phyloP scores from a whole-genome alignment of 2,797 vertebrate genomes.

The Centroberyx gerrardi region DNA sequence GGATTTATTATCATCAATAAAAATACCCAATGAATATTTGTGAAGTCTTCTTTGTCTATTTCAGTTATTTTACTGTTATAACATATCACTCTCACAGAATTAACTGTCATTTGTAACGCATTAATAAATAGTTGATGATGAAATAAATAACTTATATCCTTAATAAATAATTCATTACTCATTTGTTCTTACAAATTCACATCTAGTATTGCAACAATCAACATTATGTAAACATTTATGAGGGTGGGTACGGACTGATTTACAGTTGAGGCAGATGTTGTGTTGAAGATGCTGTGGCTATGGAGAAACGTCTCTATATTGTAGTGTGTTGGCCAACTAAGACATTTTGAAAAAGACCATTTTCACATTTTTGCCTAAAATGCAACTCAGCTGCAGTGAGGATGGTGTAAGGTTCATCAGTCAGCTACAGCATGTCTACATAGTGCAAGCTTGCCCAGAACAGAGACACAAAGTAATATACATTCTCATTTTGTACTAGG shows the following conservation, averaged over 20 bases:
- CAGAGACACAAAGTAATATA: not conserved
- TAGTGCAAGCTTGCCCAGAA: not conserved
- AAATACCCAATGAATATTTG: not conserved
- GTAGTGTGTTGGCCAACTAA: not conserved
- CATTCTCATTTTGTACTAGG: not conserved
- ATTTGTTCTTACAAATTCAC: conserved; percentile 58
- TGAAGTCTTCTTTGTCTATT: not conserved
- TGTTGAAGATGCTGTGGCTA: conserved; percentile 16
- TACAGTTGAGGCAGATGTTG: conserved; percentile 13
- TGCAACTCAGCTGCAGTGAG: not conserved
- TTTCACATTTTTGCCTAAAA: not conserved
- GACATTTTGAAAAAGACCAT: conserved; percentile 7
- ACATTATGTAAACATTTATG: conserved; percentile 54
- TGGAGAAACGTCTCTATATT: not conserved
- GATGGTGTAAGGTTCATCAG: not conserved
- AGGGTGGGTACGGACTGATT: conserved; percentile 16
- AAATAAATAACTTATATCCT: conserved; percentile 48
- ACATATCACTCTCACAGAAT: not conserved
- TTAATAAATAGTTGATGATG: conserved; percentile 29
- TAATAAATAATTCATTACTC: conserved; percentile 56
- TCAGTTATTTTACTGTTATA: not conserved
- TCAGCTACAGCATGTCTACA: not conserved
- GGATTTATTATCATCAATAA: not conserved
- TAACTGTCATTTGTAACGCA: conserved; percentile 21
- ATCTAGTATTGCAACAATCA: conserved; percentile 42